Conservation (phyloP, 1,140 invertebrate genomes). For the Conopomorpha cramerella region DNA sequence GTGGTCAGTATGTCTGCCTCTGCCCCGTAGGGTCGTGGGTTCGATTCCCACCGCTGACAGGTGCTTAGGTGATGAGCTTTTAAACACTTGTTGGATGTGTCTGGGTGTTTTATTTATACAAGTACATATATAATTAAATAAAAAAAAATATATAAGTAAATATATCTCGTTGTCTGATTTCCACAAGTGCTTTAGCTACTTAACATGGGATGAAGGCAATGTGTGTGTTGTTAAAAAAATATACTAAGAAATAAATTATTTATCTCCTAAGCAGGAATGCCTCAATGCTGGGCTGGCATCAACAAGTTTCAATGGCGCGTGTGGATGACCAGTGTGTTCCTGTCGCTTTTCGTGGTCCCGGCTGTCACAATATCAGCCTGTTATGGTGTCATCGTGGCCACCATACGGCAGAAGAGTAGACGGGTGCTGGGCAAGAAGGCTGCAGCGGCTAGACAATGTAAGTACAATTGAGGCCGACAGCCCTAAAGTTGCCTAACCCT, state of each 20-base stretch:
- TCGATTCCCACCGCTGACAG: too few relatives aligned
- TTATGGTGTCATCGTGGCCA: constrained; percentile 89
- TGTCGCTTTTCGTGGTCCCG: constrained; percentile 84
- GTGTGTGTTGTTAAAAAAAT: too few relatives aligned
- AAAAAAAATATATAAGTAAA: not conserved
- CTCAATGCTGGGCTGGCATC: constrained; percentile 91
- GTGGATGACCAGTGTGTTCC: constrained; percentile 85
- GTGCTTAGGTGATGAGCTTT: too few relatives aligned
- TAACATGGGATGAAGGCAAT: too few relatives aligned
- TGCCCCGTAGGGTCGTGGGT: too few relatives aligned
- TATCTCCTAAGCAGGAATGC: constrained; percentile 66
- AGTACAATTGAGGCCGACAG: constrained; percentile 14
- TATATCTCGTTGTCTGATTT: not conserved
- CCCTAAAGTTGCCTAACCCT: too few relatives aligned
- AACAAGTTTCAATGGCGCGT: constrained; percentile 80
- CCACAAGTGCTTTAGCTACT: not conserved
- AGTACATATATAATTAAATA: too few relatives aligned
- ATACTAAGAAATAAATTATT: too few relatives aligned
- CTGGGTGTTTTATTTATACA: not conserved
- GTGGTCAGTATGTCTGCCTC: too few relatives aligned
- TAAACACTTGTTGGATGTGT: too few relatives aligned
- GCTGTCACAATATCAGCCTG: constrained; percentile 89
- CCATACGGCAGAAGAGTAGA: constrained; percentile 84
- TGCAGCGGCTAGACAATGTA: constrained; percentile 50
- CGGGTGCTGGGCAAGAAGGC: constrained; percentile 52